Percentiles rank a stretch among this genome's conserved stretches.
phyloP scores from a whole-genome alignment of 1,140 invertebrate species.

The Bombyx mori region ASM3026992v2 NC_085107.1:13889501-13890000 shows the following conservation, averaged over 20 bases:
- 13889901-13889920: constrained; percentile 71
- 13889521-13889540: constrained; percentile 2
- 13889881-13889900: constrained; percentile 62
- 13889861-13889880: constrained; percentile 61
- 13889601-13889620: too few relatives aligned
- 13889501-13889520: constrained; percentile 47
- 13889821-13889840: constrained; percentile 12
- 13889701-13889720: too few relatives aligned
- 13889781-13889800: constrained; percentile 1
- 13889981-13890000: constrained; percentile 40
- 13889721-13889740: too few relatives aligned
- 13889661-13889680: too few relatives aligned
- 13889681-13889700: too few relatives aligned
- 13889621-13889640: too few relatives aligned
- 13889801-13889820: not conserved
- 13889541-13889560: constrained; percentile 1
- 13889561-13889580: constrained; percentile 2
- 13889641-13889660: too few relatives aligned
- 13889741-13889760: too few relatives aligned
- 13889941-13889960: constrained; percentile 69
- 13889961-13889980: constrained; percentile 70
- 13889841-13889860: constrained; percentile 37
- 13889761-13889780: not conserved
- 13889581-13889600: not conserved
- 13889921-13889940: constrained; percentile 70